These are phyloP conservation scores for Aulostomus chinensis DNA, from an alignment of 2,797 vertebrate species.

Conservation along the genomic window DNA sequence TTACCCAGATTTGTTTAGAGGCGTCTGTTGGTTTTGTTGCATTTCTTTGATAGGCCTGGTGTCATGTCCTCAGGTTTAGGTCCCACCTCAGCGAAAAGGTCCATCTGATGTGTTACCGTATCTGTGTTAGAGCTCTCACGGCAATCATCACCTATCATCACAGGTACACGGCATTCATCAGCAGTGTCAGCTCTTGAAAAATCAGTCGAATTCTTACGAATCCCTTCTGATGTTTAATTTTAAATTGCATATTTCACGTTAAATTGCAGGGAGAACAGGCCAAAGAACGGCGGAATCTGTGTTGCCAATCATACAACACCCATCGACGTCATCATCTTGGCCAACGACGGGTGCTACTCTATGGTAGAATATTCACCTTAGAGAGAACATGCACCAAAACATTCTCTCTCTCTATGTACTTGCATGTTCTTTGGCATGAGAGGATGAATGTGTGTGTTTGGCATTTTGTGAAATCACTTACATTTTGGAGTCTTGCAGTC, in stretches of 20 bases:
- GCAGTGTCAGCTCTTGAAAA: too few relatives aligned
- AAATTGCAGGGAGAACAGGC: conserved; percentile 87
- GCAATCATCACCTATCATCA: conserved; percentile 94
- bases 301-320: conserved; percentile 95
- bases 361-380: conserved; percentile 88
- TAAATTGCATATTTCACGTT: too few relatives aligned
- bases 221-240: too few relatives aligned
- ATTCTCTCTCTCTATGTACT: neutral
- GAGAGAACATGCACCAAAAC: too few relatives aligned
- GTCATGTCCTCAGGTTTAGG: conserved; percentile 80
- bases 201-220: too few relatives aligned
- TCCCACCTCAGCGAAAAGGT: conserved; percentile 89
- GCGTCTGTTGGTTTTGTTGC: too few relatives aligned
- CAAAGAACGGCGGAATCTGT: conserved; percentile 90
- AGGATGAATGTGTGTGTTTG: neutral
- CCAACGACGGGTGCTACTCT: conserved; percentile 91
- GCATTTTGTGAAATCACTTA: neutral
- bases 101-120: conserved; percentile 91
- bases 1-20: neutral
- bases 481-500: neutral
- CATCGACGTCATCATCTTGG: conserved; percentile 92
- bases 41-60: neutral
- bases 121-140: conserved; percentile 89
- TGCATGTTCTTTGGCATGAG: too few relatives aligned
- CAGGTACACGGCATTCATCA: conserved; percentile 73